Evolutionary conservation across 1,140 invertebrate genomes (phyloP).

Genomic region (Limonius californicus): DNA sequence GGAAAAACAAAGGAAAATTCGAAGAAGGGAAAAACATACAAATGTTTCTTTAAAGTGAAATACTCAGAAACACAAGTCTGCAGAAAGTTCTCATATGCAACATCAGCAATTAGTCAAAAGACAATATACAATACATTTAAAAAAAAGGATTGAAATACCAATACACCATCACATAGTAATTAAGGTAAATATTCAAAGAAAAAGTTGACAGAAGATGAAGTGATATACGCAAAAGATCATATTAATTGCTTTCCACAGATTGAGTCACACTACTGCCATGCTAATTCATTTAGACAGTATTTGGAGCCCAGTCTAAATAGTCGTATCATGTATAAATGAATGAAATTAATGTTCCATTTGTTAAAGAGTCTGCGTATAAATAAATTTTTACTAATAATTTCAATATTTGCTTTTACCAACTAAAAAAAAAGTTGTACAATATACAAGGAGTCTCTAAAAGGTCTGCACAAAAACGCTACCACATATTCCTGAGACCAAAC

Average conservation of each 20-base stretch:
- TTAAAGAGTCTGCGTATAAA: conserved; percentile 1
- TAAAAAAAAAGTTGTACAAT: not conserved
- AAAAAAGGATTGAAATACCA: not conserved
- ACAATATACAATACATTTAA: not conserved
- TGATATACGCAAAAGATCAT: not conserved
- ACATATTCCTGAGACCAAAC: too few relatives aligned
- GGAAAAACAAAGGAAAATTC: conserved; percentile 1
- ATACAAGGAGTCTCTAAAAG: too few relatives aligned
- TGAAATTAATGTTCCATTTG: not conserved
- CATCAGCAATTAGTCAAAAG: not conserved
- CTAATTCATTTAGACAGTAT: conserved; percentile 6
- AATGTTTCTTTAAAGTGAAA: not conserved
- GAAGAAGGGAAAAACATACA: not conserved
- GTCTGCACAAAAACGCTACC: too few relatives aligned
- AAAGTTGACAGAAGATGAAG: not conserved
- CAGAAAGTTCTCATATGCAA: not conserved
- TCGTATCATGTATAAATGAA: not conserved
- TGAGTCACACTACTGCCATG: conserved; percentile 11
- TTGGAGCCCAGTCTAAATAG: not conserved
- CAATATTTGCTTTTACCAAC: conserved; percentile 9
- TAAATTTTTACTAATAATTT: conserved; percentile 5
- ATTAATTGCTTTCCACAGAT: not conserved
- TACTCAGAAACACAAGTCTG: not conserved
- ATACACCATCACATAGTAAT: not conserved
- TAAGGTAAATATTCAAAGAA: conserved; percentile 1